Conservation (phyloP, 2,888 invertebrate genomes). For the Marasmarcha lunaedactyla region DNA sequence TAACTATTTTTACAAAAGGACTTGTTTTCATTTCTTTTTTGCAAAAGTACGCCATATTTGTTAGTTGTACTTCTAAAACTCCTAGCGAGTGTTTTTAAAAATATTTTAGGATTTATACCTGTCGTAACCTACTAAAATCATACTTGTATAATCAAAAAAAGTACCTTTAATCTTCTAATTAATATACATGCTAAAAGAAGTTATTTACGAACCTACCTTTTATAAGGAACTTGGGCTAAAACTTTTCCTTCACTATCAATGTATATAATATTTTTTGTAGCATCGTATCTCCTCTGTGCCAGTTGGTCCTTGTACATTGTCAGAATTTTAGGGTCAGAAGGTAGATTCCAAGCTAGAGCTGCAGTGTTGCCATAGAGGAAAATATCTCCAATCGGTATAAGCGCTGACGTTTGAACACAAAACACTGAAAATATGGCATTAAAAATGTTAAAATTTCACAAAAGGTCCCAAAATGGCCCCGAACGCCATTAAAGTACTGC, state of each 20-base stretch:
- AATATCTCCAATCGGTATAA: constrained; percentile 67
- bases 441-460: background rate
- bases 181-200: too few species aligned
- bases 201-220: constrained; percentile 24
- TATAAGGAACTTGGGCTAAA: constrained; percentile 41
- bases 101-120: too few species aligned
- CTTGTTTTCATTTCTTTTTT: too few species aligned
- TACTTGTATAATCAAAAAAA: too few species aligned
- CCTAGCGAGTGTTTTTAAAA: too few species aligned
- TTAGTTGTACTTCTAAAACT: too few species aligned
- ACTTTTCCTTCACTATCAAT: constrained; percentile 36
- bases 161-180: too few species aligned
- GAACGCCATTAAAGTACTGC: too few species aligned
- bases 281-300: constrained; percentile 31
- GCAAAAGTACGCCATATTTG: too few species aligned
- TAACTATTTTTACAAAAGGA: too few species aligned
- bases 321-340: constrained; percentile 62
- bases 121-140: too few species aligned
- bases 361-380: constrained; percentile 79
- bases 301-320: constrained; percentile 33
- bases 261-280: constrained; percentile 33
- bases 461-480: too few species aligned
- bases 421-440: constrained; percentile 51
- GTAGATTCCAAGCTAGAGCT: constrained; percentile 81
- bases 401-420: constrained; percentile 72